Evolutionary conservation across 2,888 invertebrate species (phyloP).

Genomic region (Dascillus cervinus): DNA sequence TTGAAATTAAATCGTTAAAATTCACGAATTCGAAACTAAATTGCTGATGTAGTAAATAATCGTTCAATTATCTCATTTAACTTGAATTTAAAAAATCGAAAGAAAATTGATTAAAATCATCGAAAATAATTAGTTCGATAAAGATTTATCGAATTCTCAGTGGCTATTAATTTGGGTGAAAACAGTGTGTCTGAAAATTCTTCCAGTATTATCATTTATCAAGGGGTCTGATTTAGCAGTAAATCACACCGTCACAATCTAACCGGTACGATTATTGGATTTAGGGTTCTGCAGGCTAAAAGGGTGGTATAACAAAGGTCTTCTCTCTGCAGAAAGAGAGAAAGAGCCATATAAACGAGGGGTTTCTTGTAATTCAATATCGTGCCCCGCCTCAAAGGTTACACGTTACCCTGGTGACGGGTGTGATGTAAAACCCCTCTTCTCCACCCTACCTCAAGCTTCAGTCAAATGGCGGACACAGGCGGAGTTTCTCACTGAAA

Average conservation of each 20-base stretch:
- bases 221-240: slow-evolving; percentile 36
- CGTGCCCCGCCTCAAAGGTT: slow-evolving; percentile 34
- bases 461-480: slow-evolving; percentile 36
- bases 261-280: slow-evolving; percentile 40
- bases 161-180: no score
- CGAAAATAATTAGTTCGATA: no score
- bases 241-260: slow-evolving; percentile 39
- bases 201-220: slow-evolving; percentile 33
- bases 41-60: no score
- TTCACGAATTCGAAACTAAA: no score
- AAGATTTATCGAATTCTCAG: no score
- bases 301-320: slow-evolving; percentile 11
- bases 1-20: no score
- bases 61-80: no score
- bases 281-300: slow-evolving; percentile 26
- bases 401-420: slow-evolving; percentile 31
- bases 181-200: slow-evolving; percentile 20
- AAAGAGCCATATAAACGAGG: slow-evolving; percentile 12
- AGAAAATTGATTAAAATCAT: no score
- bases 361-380: slow-evolving; percentile 28
- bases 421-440: slow-evolving; percentile 14
- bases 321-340: no score
- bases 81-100: no score
- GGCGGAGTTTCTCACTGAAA: slow-evolving; percentile 17
- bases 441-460: no score